Conservation (phyloP, 2,888 invertebrate species). For the Plebejus argus region DNA sequence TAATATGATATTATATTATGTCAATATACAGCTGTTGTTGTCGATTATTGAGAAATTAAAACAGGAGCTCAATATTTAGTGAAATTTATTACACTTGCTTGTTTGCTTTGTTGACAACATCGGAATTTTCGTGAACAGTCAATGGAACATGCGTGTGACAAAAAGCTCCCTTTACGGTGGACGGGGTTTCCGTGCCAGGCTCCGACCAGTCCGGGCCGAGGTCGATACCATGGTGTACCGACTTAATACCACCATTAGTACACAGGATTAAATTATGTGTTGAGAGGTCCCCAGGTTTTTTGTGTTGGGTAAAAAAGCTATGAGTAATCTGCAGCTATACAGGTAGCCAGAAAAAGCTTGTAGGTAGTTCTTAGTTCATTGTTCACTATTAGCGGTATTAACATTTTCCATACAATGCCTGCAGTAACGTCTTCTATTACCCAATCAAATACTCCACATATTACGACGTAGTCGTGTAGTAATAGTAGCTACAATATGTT, state of each 20-base stretch:
- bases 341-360: neutral
- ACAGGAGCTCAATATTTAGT: neutral
- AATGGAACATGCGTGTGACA: conserved; percentile 56
- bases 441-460: too few relatives aligned
- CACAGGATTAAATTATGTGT: conserved; percentile 29
- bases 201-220: conserved; percentile 58
- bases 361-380: neutral
- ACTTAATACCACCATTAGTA: conserved; percentile 1
- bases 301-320: neutral
- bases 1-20: too few relatives aligned
- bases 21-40: too few relatives aligned
- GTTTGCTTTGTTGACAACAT: neutral
- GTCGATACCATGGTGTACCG: conserved; percentile 55
- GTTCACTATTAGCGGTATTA: neutral
- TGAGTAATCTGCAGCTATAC: neutral
- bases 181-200: conserved; percentile 67
- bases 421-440: neutral
- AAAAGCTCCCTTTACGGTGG: conserved; percentile 57
- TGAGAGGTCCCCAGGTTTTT: neutral
- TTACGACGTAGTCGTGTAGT: neutral
- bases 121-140: conserved; percentile 4
- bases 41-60: too few relatives aligned
- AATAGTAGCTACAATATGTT: neutral
- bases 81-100: neutral
- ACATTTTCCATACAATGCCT: too few relatives aligned